Conservation (phyloP, 2,113 vertebrate genomes). For the Petrocephalus microphthalmus region DNA sequence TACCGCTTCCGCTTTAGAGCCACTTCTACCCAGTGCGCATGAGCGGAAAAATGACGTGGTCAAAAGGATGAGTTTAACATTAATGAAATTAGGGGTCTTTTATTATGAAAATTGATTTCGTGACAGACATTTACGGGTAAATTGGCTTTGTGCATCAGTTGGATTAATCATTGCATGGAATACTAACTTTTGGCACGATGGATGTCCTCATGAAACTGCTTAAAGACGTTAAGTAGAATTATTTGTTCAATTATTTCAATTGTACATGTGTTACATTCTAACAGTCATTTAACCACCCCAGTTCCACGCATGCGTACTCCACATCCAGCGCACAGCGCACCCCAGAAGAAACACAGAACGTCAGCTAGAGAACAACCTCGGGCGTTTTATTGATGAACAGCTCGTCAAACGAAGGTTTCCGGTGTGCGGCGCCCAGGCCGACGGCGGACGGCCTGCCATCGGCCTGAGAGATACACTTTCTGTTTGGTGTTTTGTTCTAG, state of each 20-base stretch:
- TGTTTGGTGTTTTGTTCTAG: slow-evolving; percentile 23
- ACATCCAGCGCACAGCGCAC: neutral
- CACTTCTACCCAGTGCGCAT: neutral
- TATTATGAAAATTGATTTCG: neutral
- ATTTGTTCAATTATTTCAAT: neutral
- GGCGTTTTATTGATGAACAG: slow-evolving; percentile 53
- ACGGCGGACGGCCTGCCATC: neutral
- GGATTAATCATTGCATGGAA: neutral
- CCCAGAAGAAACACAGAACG: neutral
- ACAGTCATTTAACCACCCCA: neutral
- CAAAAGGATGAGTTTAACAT: neutral
- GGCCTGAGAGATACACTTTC: slow-evolving; percentile 5
- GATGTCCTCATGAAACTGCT: neutral
- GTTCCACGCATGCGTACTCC: neutral
- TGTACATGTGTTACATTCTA: neutral
- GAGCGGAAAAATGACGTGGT: neutral
- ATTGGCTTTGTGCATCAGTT: neutral
- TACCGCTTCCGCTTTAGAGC: neutral
- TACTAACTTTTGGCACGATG: neutral
- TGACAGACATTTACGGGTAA: neutral
- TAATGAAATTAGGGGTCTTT: neutral
- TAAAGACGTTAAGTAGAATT: neutral
- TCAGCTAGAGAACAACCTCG: slow-evolving; percentile 30
- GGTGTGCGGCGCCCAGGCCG: slow-evolving; percentile 19
- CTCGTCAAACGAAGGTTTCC: slow-evolving; percentile 38